Evolutionary conservation across 2,797 vertebrate genomes (phyloP), one percentile per base, ranked within the genome.

Genomic region (Tokudaia tokunoshimensis): DNA sequence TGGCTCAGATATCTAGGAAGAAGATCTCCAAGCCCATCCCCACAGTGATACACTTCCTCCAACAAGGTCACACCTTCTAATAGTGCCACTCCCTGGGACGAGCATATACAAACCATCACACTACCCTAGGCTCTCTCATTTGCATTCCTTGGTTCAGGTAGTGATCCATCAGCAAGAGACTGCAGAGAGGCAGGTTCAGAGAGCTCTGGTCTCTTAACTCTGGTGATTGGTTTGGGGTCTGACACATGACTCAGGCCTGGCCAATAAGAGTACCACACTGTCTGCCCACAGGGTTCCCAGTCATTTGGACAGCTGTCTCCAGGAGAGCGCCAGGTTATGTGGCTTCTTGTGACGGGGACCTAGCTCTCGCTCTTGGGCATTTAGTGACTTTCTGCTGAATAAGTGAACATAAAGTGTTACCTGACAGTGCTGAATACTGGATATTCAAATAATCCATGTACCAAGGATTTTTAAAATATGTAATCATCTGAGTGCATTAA

Each of bases 401-500:
- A 91, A 92, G 63, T 91, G 29, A 87, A 90, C 15, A 75, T 65
- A 61, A 93, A 94, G 47, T 55, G 72, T 89, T 82, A 85, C 19
- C 92, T 81, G 61, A 80, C 74, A 92, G 83, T 15, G 44, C 13
- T 93, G 47, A 84, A n/a, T 78, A n/a, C 31, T 94, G n/a, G 65
- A 19, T 88, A 81, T 90, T 37, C 44, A 93, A 95, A 70, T 91
- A 95, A 89, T 83, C 50, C 87, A 78, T 72, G 15, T 8, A 87
- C 19, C 8, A 15, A 89, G 8, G n/a, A 10, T 20, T 95, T 95
- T 61, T 76, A 92, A 95, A 94, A 79, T 85, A 85, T n/a, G 80
- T 96, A 89, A 17, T 74, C n/a, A 93, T 90, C 19, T 89, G 65
- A 92, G 61, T 78, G 14, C 70, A 26, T 90, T 96, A 94, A 96